Evolutionary conservation across 1,140 invertebrate species (phyloP), one percentile per base, ranked within the genome.

Genomic region (Ips typographus): DNA sequence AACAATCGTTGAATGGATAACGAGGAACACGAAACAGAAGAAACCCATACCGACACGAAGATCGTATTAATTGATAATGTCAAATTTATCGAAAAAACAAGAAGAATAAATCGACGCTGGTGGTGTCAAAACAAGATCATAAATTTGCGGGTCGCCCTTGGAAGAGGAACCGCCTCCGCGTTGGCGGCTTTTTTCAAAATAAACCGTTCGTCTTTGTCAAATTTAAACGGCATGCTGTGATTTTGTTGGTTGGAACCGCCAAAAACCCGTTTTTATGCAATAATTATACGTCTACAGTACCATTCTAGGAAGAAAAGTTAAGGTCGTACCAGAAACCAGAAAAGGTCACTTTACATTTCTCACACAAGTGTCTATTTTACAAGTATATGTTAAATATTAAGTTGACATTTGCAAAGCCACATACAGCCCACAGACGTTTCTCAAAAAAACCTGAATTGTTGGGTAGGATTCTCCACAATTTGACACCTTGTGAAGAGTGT

Each of bases 51-150:
- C 8, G 43, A 61, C 43, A 56, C 42, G 57, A 41, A 61, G 59
- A 61, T 61, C 41, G 42, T 47, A 61, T 61, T 61, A 61, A 61
- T 65, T 65, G 62, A 65, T 65, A 65, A 56, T 39, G 47, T 55
- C 51, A 65, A 65, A 51, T 65, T 55, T 65, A 65, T 65, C 62
- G 62, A 65, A 55, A 63, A 65, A 65, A 53, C 62, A 40, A 36
- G 42, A 40, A 49, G 55, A 40, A 66, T 66, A 66, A 66, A 66
- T 66, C 55, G 55, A 55, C 64, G 58, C 64, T 47, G 49, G 55
- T 58, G 56, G 64, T 66, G 64, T 47, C 64, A 66, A 58, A 66
- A 66, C 64, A 66, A 36, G 53, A 47, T 51, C 55, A 66, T 66
- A 66, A 66, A 66, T 66, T 51, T 58, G 56, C 43, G 4, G 37